phyloP scores from a whole-genome alignment of 2,888 invertebrate genomes.

The Tachina lurida region DNA sequence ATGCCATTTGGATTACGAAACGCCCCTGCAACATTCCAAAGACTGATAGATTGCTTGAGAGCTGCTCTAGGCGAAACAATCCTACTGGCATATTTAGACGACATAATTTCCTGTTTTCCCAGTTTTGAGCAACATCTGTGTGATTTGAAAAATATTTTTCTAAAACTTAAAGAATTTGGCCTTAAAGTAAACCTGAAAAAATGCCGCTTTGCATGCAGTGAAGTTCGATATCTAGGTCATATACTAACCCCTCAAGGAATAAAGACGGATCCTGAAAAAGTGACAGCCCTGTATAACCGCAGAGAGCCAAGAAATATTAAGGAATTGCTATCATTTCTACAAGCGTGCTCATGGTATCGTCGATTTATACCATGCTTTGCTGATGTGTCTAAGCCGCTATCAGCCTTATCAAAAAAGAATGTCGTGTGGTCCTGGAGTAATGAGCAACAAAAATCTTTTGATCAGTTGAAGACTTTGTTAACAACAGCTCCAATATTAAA shows the following conservation, averaged over 20 bases:
- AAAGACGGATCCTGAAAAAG: conserved; percentile 74
- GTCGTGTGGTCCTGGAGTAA: conserved; percentile 8
- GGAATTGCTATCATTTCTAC: conserved; percentile 71
- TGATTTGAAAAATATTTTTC: conserved; percentile 13
- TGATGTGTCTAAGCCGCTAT: conserved; percentile 71
- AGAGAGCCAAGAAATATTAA: conserved; percentile 67
- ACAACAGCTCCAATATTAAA: too few species aligned
- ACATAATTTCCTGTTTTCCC: neutral
- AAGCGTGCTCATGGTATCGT: conserved; percentile 77
- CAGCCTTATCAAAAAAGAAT: conserved; percentile 74
- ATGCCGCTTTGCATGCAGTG: conserved; percentile 50
- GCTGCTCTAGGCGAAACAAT: conserved; percentile 68
- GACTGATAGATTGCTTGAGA: conserved; percentile 40
- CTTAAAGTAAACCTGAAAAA: conserved; percentile 37
- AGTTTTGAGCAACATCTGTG: neutral
- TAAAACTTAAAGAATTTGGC: conserved; percentile 35
- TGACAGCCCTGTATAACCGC: neutral
- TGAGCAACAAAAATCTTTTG: too few species aligned
- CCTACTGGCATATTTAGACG: conserved; percentile 71
- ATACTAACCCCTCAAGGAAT: conserved; percentile 60
- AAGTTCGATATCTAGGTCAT: conserved; percentile 61
- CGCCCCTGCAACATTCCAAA: conserved; percentile 68
- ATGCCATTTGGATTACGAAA: conserved; percentile 71
- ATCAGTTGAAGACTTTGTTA: too few species aligned
- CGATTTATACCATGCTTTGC: conserved; percentile 77